A percentile compares a stretch with the other conserved stretches of the same genome.
phyloP scores from a whole-genome alignment of 64 coral and sea anemone species.

The Pachyseris speciosa region DNA sequence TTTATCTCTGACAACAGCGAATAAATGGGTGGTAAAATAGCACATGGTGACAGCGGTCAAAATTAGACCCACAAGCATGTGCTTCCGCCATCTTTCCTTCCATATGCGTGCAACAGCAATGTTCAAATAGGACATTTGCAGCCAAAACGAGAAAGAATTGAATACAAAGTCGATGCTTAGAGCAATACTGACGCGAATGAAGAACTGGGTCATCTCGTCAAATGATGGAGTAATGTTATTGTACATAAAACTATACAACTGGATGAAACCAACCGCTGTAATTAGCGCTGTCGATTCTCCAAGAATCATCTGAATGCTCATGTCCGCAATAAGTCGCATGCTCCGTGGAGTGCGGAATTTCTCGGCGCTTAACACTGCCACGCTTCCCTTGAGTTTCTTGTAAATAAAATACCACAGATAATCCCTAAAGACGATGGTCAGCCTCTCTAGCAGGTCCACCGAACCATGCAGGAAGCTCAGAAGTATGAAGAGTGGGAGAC shows the following conservation, averaged over 20 bases:
- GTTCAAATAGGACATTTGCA: constrained; percentile 79
- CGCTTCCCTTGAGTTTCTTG: constrained; percentile 23
- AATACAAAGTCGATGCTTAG: constrained; percentile 77
- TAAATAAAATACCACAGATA: constrained; percentile 78
- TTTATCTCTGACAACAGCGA: constrained; percentile 32
- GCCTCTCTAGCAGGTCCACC: constrained; percentile 63
- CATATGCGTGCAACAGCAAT: constrained; percentile 67
- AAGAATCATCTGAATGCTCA: constrained; percentile 77
- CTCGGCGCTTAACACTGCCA: background rate
- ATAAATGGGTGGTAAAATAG: constrained; percentile 63
- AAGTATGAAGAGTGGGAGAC: constrained; percentile 60
- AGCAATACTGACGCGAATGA: constrained; percentile 43
- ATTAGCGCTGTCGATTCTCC: constrained; percentile 67
- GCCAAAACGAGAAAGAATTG: constrained; percentile 72
- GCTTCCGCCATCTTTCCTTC: constrained; percentile 75
- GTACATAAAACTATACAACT: constrained; percentile 68
- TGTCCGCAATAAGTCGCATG: constrained; percentile 74
- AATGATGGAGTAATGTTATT: constrained; percentile 28
- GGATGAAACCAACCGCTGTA: constrained; percentile 70
- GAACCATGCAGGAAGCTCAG: constrained; percentile 63
- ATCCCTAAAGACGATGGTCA: constrained; percentile 70
- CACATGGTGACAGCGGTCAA: constrained; percentile 46
- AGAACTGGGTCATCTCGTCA: constrained; percentile 52
- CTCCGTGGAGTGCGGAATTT: constrained; percentile 75
- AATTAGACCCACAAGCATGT: constrained; percentile 64